These are phyloP conservation scores for Champsocephalus gunnari DNA, from an alignment of 2,797 vertebrate species.

Conservation along the genomic window DNA sequence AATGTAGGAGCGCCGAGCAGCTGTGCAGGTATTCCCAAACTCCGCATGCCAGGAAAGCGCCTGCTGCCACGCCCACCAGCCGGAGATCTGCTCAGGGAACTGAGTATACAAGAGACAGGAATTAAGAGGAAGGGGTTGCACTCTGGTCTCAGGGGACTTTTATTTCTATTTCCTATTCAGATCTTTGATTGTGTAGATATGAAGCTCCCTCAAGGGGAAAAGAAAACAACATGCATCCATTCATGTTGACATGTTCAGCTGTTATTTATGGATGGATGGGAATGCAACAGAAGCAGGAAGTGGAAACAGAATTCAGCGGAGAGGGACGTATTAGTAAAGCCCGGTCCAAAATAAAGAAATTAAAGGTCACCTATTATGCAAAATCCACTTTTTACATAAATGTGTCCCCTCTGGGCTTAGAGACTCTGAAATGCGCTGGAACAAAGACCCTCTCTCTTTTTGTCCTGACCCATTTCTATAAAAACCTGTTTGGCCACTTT, in stretches of 20 bases:
- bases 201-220: background rate
- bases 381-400: too few relatives aligned
- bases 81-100: constrained; percentile 31
- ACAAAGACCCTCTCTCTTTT: too few relatives aligned
- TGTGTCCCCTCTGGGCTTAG: too few relatives aligned
- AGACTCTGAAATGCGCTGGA: too few relatives aligned
- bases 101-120: constrained; percentile 2
- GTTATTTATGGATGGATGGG: background rate
- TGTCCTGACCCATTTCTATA: too few relatives aligned
- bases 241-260: background rate
- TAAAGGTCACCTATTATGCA: too few relatives aligned
- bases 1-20: constrained; percentile 85
- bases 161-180: background rate
- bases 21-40: constrained; percentile 86
- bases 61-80: constrained; percentile 1
- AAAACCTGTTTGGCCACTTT: background rate
- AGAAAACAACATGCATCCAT: background rate
- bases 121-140: background rate
- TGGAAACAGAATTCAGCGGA: background rate
- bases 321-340: background rate
- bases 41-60: constrained; percentile 63
- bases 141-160: background rate
- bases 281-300: background rate
- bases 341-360: background rate
- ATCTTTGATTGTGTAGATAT: too few relatives aligned